These are phyloP conservation scores for Dryobotodes eremita DNA, from an alignment of 2,888 invertebrate species.

Conservation along the genomic window DNA sequence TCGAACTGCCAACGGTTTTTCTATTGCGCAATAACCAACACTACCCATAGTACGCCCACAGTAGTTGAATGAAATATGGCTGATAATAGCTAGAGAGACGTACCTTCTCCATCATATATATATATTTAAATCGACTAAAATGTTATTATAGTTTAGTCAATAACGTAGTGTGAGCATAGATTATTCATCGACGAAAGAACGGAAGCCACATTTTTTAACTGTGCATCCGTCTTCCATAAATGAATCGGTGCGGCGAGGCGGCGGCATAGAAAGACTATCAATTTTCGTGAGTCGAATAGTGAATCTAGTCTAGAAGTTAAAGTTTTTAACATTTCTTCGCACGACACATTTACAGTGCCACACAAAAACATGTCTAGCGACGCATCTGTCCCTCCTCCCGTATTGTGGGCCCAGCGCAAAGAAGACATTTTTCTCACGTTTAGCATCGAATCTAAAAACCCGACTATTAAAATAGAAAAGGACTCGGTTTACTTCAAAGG, in stretches of 20 bases:
- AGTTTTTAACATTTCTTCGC: conserved; percentile 42
- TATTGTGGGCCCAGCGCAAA: conserved; percentile 98
- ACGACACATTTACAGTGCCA: conserved; percentile 30
- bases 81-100: no score
- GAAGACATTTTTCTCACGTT: conserved; percentile 96
- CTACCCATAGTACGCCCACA: no score
- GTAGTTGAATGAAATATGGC: no score
- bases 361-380: conserved; percentile 86
- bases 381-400: conserved; percentile 93
- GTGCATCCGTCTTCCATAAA: conserved; percentile 70
- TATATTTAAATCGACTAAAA: conserved; percentile 2
- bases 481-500: conserved; percentile 96
- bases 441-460: conserved; percentile 97
- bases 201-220: conserved; percentile 54
- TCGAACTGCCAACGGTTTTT: no score
- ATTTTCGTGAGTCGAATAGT: conserved; percentile 65
- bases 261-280: conserved; percentile 61
- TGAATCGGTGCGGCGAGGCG: conserved; percentile 75
- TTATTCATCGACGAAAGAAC: conserved; percentile 8
- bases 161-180: conserved; percentile 3
- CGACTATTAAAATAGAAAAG: conserved; percentile 94
- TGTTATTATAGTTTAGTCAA: conserved; percentile 8
- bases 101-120: no score
- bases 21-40: no score
- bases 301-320: conserved; percentile 63